Evolutionary conservation across 2,888 invertebrate species (phyloP), one percentile per base, ranked within the genome.

Genomic region (Andrena fulva): DNA sequence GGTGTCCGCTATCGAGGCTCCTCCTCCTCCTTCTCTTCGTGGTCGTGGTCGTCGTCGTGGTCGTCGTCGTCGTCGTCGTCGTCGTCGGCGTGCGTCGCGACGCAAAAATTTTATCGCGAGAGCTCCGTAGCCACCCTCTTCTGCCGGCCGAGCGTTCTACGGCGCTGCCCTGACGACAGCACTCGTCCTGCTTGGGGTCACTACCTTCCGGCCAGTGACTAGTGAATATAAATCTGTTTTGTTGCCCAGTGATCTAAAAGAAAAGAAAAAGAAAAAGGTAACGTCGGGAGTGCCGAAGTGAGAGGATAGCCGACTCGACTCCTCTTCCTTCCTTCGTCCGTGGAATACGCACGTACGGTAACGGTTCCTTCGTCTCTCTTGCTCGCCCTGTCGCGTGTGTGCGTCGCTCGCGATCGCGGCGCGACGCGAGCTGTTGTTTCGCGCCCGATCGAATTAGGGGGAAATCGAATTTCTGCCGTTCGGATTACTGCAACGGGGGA

Each of bases 131-230:
- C 69, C 73, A 88, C 77, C 88, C 88, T 89, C 85, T 77, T 78
- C 81, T 76, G 74, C 75, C 80, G 80, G 77, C 84, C 85, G 84
- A 85, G 83, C 85, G 80, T 85, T 71, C 80, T 79, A 85, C 89
- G 87, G 77, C 89, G 86, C 87, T 84, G 84, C 85, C 77, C 87
- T 86, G 84, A 90, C 90, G 88, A 89, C 88, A 83, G 77, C 89
- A 85, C 85, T 80, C 87, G 85, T 80, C 85, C 87, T 84, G 81
- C 77, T 69, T 75, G 89, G 89, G 90, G 87, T 89, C 87, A 85
- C 78, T 88, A 85, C 71, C 88, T 89, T 85, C 85, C 81, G 84
- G 86, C 85, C 80, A 90, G 91, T 91, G 90, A 91, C 89, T 89
- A 89, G 89, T 90, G 90, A 80, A 56, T 56, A 56, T 20, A 86